Percentiles rank a stretch among this genome's conserved stretches.
Conservation (phyloP, 2,113 vertebrate species). For the Petroica traversi region DNA sequence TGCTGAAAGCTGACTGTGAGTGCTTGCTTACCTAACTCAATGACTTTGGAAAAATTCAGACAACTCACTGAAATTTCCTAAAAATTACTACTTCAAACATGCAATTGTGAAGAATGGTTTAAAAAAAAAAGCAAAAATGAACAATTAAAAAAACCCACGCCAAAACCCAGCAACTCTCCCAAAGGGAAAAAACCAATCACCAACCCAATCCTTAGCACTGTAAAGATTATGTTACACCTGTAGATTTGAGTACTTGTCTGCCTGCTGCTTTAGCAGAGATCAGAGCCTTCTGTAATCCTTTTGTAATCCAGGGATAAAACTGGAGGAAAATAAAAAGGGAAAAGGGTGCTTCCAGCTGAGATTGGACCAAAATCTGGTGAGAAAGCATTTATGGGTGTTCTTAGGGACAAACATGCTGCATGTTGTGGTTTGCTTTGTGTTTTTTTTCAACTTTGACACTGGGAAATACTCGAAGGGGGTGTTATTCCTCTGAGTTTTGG, state of each 20-base stretch:
- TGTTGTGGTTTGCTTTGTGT: neutral
- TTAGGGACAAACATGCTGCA: neutral
- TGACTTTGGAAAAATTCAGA: neutral
- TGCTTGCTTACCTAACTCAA: neutral
- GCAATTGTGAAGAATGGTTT: neutral
- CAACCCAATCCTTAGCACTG: neutral
- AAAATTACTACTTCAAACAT: accelerated
- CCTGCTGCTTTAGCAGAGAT: neutral
- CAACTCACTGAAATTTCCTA: neutral
- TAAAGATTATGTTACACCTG: neutral
- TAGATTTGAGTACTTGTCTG: neutral
- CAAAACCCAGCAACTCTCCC: neutral
- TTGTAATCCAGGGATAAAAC: neutral
- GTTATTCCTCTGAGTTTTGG: neutral
- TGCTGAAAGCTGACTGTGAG: neutral
- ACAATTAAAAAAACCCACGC: accelerated
- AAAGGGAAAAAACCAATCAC: neutral
- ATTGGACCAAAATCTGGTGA: neutral
- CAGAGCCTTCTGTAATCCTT: neutral
- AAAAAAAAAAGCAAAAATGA: accelerated
- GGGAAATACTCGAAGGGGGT: neutral
- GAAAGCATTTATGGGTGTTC: neutral
- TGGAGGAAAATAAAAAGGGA: neutral
- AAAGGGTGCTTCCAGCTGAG: neutral
- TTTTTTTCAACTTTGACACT: neutral